Evolutionary conservation across 2,113 vertebrate genomes (phyloP).

Genomic region (Melierax canorus): DNA sequence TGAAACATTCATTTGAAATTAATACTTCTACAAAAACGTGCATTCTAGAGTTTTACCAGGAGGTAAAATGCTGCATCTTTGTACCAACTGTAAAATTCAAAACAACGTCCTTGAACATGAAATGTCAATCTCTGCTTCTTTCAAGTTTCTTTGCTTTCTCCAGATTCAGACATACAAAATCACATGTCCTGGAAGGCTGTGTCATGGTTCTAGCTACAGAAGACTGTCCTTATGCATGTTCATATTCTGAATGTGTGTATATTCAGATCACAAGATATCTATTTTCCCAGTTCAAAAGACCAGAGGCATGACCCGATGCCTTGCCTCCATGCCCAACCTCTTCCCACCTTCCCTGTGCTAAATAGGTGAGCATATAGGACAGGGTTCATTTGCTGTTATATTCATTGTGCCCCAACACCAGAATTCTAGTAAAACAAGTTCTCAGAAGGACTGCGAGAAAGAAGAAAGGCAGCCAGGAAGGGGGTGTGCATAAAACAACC

Average conservation of each 20-base stretch:
- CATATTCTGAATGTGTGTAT: no score
- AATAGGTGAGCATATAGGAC: accelerated
- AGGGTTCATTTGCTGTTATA: neutral
- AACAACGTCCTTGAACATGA: neutral
- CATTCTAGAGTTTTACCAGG: neutral
- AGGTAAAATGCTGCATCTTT: neutral
- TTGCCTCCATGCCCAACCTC: neutral
- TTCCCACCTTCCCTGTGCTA: neutral
- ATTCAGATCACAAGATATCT: neutral
- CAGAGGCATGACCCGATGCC: neutral
- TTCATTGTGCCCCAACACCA: accelerated
- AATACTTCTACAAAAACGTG: neutral
- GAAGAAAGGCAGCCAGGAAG: neutral
- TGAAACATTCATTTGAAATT: no score
- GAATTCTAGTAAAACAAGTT: neutral
- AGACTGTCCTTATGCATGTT: neutral
- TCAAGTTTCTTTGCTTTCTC: neutral
- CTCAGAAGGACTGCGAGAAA: neutral
- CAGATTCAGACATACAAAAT: neutral
- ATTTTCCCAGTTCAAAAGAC: neutral
- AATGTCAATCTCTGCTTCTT: neutral
- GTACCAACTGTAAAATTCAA: neutral
- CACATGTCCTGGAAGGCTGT: accelerated
- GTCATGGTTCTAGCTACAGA: accelerated
- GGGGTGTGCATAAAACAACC: neutral